A percentile compares a stretch with the other conserved stretches of the same genome.
Conservation (phyloP, 2,797 vertebrate species). For the Geotria australis region DNA sequence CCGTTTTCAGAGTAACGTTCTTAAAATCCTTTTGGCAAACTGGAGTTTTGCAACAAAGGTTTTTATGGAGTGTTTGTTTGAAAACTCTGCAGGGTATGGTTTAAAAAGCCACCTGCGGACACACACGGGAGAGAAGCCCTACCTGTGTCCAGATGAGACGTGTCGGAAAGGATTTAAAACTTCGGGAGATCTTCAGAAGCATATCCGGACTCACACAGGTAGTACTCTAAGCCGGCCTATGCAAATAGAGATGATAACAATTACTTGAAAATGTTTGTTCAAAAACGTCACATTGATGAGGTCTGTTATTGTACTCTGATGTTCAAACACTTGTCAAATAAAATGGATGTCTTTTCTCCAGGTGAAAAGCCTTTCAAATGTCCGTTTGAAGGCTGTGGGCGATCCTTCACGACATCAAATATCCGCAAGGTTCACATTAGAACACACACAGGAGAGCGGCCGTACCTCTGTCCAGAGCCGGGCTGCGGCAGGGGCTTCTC, state of each 20-base stretch:
- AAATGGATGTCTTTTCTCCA: constrained; percentile 5
- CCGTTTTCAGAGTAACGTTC: neutral
- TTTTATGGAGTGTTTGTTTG: constrained; percentile 1
- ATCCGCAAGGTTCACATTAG: constrained; percentile 96
- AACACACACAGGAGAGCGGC: constrained; percentile 91
- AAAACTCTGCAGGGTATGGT: constrained; percentile 33
- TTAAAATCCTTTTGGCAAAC: neutral
- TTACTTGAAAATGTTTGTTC: too few relatives aligned
- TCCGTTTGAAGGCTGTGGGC: constrained; percentile 72
- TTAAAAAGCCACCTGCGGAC: constrained; percentile 88
- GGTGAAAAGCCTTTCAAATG: constrained; percentile 94
- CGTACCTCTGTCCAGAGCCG: constrained; percentile 89
- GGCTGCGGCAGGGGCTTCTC: constrained; percentile 87
- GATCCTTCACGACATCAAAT: constrained; percentile 94
- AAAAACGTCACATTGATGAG: neutral
- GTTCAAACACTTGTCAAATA: neutral
- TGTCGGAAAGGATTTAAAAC: constrained; percentile 97
- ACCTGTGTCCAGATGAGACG: constrained; percentile 72
- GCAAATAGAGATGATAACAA: neutral
- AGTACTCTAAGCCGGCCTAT: constrained; percentile 1
- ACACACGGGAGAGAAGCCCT: constrained; percentile 95
- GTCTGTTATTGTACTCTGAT: neutral
- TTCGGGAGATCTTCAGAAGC: constrained; percentile 89
- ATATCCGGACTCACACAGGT: constrained; percentile 95
- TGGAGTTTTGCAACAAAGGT: neutral